Evolutionary conservation across 2,888 invertebrate species (phyloP), one percentile per base, ranked within the genome.

Genomic region (Leucoma salicis): DNA sequence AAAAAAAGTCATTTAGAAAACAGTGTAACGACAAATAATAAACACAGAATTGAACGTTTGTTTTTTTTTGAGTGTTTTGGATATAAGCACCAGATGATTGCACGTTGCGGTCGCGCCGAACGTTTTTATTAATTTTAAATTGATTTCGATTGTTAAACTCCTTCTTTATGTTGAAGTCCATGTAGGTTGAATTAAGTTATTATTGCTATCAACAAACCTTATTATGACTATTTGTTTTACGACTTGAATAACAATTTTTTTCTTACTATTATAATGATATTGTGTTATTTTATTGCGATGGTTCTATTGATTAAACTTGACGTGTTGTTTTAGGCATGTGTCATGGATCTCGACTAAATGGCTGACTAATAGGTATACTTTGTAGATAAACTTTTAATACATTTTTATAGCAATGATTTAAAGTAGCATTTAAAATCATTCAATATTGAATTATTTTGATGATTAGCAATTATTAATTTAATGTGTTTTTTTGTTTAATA

Each of bases 71-170:
- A 69, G 58, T 53, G 61, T 61, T 70, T 33, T 65, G 58, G 51
- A 58, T 58, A 61, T 59, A 62, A 59, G 47, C 39, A 60, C 54
- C 50, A 50, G 50, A 66, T 65, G 70, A 75, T 76, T 70, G 70
- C 72, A 64, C 66, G 63, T 50, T 64, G 62, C 61, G 62, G 62
- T 56, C 46, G 54, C 57, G 52, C 53, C 56, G 58, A 60, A 63
- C 45, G 57, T 49, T 63, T 72, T 69, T 70, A 75, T 75, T 70
- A 66, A 70, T 68, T 66, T 64, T 63, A 65, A 69, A 70, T 70
- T 67, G 70, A 66, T 65, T 69, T 61, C 43, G 59, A 62, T 60
- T 68, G 65, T 67, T 60, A 67, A 58, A 58, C 53, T 36, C 41
- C 41, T 54, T 57, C 60, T 70, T 64, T 61, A 49, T 61, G 50